Evolutionary conservation across 2,888 invertebrate genomes (phyloP).

Genomic region (Epinotia demarniana): DNA sequence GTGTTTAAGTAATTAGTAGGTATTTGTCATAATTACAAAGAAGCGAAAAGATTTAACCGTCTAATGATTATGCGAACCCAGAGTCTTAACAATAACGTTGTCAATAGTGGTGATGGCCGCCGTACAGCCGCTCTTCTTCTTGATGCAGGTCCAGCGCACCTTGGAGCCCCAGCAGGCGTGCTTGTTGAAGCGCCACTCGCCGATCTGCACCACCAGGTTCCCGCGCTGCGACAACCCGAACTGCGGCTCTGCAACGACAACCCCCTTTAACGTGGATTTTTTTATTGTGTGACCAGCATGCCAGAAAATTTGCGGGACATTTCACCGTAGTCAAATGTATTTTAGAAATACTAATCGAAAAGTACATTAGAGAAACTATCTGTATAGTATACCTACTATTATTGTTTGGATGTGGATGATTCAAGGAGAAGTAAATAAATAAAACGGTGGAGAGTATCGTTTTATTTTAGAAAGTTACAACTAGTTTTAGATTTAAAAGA

Average conservation of each 20-base stretch:
- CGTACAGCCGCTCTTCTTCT: slow-evolving; percentile 77
- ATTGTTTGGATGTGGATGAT: too few relatives aligned
- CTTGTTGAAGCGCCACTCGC: slow-evolving; percentile 79
- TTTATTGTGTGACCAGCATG: too few relatives aligned
- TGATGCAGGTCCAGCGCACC: slow-evolving; percentile 79
- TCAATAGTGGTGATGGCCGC: slow-evolving; percentile 77
- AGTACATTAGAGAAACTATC: too few relatives aligned
- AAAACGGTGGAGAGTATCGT: neutral
- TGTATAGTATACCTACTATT: too few relatives aligned
- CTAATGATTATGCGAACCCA: slow-evolving; percentile 77
- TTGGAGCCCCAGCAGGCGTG: slow-evolving; percentile 79
- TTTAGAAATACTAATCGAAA: too few relatives aligned
- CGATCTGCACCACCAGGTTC: slow-evolving; percentile 77
- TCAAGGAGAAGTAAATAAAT: neutral
- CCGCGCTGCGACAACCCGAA: slow-evolving; percentile 79
- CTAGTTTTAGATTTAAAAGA: slow-evolving; percentile 33
- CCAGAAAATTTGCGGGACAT: too few relatives aligned
- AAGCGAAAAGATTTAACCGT: neutral
- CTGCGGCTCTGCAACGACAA: slow-evolving; percentile 67
- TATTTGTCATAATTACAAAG: neutral
- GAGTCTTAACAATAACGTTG: slow-evolving; percentile 76
- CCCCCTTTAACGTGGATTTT: slow-evolving; percentile 1
- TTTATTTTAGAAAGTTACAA: slow-evolving; percentile 34
- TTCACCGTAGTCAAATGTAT: too few relatives aligned
- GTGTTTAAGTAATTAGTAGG: too few relatives aligned